A percentile compares a stretch with the other conserved stretches of the same genome.
These are phyloP conservation scores for Dynastes tityus DNA, from an alignment of 2,888 invertebrate species.

Conservation along the genomic window DNA sequence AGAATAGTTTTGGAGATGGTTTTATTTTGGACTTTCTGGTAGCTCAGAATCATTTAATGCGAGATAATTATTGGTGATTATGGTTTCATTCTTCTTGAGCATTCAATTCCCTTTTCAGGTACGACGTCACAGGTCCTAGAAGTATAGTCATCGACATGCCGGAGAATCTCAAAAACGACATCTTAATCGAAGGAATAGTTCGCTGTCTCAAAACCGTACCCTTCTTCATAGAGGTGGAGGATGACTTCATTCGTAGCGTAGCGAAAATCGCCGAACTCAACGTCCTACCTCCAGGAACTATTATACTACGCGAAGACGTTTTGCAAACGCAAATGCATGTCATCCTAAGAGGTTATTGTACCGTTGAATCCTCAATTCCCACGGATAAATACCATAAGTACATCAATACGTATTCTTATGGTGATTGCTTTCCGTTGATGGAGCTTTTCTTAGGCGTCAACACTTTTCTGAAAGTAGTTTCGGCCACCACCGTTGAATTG, in stretches of 20 bases:
- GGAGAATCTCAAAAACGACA: conserved; percentile 35
- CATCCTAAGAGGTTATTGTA: conserved; percentile 55
- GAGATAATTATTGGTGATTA: not conserved
- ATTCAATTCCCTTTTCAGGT: conserved; percentile 6
- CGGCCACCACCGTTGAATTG: conserved; percentile 53
- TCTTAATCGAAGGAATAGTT: conserved; percentile 70
- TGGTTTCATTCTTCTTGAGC: not conserved
- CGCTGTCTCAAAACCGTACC: conserved; percentile 66
- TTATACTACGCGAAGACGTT: conserved; percentile 46
- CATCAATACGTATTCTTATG: conserved; percentile 47
- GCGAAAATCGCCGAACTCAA: conserved; percentile 31
- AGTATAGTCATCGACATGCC: conserved; percentile 45
- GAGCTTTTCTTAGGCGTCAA: conserved; percentile 52
- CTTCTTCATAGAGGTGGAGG: conserved; percentile 50
- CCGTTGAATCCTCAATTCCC: conserved; percentile 50
- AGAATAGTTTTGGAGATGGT: not conserved
- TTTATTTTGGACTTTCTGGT: not conserved
- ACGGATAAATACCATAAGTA: conserved; percentile 52
- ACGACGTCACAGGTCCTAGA: conserved; percentile 35
- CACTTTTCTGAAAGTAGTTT: conserved; percentile 48
- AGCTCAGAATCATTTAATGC: not conserved
- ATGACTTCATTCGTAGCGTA: conserved; percentile 28
- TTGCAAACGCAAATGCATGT: conserved; percentile 43
- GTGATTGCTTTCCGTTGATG: conserved; percentile 53
- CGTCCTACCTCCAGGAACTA: conserved; percentile 49